These are phyloP conservation scores for Heliothis peltigera DNA, from an alignment of 2,888 invertebrate genomes.

Conservation along the genomic window DNA sequence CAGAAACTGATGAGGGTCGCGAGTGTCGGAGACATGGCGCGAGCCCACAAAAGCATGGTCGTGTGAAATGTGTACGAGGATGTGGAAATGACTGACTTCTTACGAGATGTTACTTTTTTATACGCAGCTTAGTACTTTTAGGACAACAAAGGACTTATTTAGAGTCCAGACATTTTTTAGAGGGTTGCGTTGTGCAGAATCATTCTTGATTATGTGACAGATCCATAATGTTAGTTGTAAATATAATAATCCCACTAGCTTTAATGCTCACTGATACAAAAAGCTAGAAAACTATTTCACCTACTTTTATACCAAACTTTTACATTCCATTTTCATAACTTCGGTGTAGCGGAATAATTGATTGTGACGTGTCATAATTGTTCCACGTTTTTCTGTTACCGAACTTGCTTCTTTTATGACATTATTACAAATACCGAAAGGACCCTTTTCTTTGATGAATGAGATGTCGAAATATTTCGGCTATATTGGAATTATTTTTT, in stretches of 20 bases:
- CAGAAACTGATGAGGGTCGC: slow-evolving; percentile 72
- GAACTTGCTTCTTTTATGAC: neutral
- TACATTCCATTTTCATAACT: slow-evolving; percentile 33
- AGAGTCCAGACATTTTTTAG: no score
- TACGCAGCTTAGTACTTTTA: slow-evolving; percentile 15
- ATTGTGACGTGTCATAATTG: neutral
- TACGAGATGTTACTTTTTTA: slow-evolving; percentile 15
- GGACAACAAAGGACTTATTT: slow-evolving; percentile 8
- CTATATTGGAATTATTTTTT: slow-evolving; percentile 20
- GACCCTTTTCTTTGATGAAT: slow-evolving; percentile 27
- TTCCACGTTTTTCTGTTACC: neutral
- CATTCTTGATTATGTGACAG: no score
- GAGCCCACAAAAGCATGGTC: slow-evolving; percentile 61
- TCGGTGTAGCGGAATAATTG: slow-evolving; percentile 1
- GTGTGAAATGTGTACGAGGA: slow-evolving; percentile 49
- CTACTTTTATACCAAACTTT: slow-evolving; percentile 29
- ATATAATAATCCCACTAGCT: neutral
- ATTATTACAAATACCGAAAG: slow-evolving; percentile 8
- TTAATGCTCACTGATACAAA: neutral
- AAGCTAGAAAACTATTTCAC: slow-evolving; percentile 11
- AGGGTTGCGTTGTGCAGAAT: no score
- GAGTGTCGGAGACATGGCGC: slow-evolving; percentile 66
- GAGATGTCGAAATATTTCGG: slow-evolving; percentile 21
- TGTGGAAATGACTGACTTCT: slow-evolving; percentile 39
- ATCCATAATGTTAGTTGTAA: neutral